Conservation (phyloP, 1,140 invertebrate genomes). For the Pseudomyrmex cubaensis region DNA sequence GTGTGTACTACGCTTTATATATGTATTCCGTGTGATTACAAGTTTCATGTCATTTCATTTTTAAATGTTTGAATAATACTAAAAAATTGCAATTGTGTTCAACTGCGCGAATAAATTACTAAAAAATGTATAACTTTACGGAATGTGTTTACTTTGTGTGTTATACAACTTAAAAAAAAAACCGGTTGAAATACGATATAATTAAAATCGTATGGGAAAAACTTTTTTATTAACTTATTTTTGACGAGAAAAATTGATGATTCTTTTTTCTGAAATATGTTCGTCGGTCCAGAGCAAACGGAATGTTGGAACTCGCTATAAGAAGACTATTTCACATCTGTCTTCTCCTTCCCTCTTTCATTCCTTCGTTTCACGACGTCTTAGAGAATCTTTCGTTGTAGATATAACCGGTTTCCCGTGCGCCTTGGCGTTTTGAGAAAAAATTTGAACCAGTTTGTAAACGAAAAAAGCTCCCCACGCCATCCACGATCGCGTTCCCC, state of each 20-base stretch:
- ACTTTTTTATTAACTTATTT: slow-evolving; percentile 46
- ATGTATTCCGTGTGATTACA: no score
- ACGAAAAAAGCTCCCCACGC: slow-evolving; percentile 83
- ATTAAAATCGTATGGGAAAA: slow-evolving; percentile 37
- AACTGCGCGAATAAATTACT: slow-evolving; percentile 22
- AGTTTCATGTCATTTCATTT: neutral
- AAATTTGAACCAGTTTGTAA: slow-evolving; percentile 86
- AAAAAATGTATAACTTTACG: slow-evolving; percentile 29
- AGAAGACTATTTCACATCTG: slow-evolving; percentile 18
- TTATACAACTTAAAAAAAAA: slow-evolving; percentile 26
- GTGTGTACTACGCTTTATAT: no score
- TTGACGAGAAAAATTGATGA: slow-evolving; percentile 9
- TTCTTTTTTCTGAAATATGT: slow-evolving; percentile 14
- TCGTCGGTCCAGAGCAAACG: slow-evolving; percentile 42
- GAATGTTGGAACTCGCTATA: slow-evolving; percentile 52
- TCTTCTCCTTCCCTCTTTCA: slow-evolving; percentile 43
- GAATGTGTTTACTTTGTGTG: slow-evolving; percentile 8
- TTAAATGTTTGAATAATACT: slow-evolving; percentile 40
- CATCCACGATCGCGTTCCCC: slow-evolving; percentile 31
- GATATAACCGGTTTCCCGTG: slow-evolving; percentile 83
- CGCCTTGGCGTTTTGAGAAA: slow-evolving; percentile 84
- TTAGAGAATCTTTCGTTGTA: slow-evolving; percentile 64
- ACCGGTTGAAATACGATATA: slow-evolving; percentile 4
- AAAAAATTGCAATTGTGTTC: slow-evolving; percentile 42
- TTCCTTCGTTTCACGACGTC: slow-evolving; percentile 51